These are phyloP conservation scores for Lasioglossum pauxillum DNA, from an alignment of 2,888 invertebrate species.

Conservation along the genomic window DNA sequence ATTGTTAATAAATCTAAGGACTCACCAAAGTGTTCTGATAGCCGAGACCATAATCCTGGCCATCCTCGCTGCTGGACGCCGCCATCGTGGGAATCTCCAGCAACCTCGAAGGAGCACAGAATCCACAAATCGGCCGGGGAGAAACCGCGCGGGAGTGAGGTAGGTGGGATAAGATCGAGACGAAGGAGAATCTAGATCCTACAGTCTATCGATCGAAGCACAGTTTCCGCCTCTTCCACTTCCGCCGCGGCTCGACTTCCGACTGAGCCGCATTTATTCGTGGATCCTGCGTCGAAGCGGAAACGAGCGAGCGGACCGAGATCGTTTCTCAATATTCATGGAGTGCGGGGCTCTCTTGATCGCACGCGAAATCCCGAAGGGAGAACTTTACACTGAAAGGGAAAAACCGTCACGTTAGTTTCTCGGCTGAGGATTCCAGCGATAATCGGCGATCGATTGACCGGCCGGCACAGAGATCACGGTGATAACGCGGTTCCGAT, in stretches of 20 bases:
- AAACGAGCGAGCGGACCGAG: not conserved
- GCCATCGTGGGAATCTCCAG: conserved; percentile 70
- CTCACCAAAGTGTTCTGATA: conserved; percentile 90
- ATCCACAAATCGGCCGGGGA: not conserved
- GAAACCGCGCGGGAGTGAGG: not conserved
- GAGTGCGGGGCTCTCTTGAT: not conserved
- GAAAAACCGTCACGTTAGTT: not conserved
- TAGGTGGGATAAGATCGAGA: not conserved
- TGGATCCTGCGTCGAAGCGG: not conserved
- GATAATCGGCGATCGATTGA: not conserved
- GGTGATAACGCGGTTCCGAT: not conserved
- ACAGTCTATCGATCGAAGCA: conserved; percentile 4
- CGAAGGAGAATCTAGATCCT: conserved; percentile 21
- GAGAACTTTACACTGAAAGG: not conserved
- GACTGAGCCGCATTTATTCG: not conserved
- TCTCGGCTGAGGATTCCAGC: not conserved
- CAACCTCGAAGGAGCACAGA: not conserved
- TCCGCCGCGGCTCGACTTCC: conserved; percentile 10
- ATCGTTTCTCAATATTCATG: not conserved
- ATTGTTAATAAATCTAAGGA: conserved; percentile 60
- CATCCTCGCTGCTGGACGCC: conserved; percentile 80
- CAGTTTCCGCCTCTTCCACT: conserved; percentile 49
- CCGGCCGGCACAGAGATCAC: not conserved
- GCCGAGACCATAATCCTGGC: conserved; percentile 89
- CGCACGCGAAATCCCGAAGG: not conserved